Conservation (phyloP, 2,888 invertebrate species). For the Pecten maximus region DNA sequence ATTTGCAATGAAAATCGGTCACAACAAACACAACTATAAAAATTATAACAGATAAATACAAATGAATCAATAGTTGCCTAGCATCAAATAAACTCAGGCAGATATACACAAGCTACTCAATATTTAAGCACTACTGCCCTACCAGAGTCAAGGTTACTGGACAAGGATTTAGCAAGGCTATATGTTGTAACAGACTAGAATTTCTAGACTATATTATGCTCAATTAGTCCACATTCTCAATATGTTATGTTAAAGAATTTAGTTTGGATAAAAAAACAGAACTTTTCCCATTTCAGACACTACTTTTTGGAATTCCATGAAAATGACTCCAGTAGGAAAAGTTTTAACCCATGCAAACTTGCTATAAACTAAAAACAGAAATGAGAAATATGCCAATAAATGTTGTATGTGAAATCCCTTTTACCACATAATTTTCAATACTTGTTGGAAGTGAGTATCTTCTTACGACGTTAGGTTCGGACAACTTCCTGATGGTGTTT, state of each 20-base stretch:
- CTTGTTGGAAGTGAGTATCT: slow-evolving; percentile 26
- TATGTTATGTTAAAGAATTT: too few relatives aligned
- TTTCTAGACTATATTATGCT: too few relatives aligned
- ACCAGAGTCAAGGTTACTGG: not conserved
- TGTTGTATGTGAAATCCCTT: not conserved
- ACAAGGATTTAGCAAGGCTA: not conserved
- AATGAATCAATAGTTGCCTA: too few relatives aligned
- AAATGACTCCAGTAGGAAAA: not conserved
- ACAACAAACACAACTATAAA: too few relatives aligned
- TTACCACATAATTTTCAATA: slow-evolving; percentile 28
- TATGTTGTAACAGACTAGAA: not conserved
- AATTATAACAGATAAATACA: too few relatives aligned
- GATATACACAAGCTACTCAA: not conserved
- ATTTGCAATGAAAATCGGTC: too few relatives aligned
- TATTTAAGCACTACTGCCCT: not conserved
- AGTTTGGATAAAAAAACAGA: not conserved
- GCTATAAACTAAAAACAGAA: not conserved
- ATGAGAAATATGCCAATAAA: not conserved
- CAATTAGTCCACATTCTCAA: too few relatives aligned
- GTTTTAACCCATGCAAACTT: not conserved
- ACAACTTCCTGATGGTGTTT: slow-evolving; percentile 24
- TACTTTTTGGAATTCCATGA: not conserved
- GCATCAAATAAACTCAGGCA: too few relatives aligned
- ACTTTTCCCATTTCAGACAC: not conserved
- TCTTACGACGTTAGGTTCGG: slow-evolving; percentile 10